A percentile compares a stretch with the other conserved stretches of the same genome.
These are phyloP conservation scores for Blastomussa wellsi DNA, from an alignment of 92 coral and sea anemone species.

Conservation along the genomic window DNA sequence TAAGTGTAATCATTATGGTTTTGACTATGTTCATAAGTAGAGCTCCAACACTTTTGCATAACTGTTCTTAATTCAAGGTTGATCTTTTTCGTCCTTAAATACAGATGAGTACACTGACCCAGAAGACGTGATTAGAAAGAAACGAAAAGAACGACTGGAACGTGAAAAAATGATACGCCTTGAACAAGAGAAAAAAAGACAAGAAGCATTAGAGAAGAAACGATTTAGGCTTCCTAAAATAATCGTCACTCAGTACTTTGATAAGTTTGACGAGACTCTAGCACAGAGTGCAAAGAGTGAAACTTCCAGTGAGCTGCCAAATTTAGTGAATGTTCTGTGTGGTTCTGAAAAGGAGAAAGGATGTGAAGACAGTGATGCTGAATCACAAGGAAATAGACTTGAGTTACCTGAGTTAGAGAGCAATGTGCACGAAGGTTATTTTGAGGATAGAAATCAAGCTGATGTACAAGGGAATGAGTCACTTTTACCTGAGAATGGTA, in stretches of 20 bases:
- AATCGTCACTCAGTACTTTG: slow-evolving; percentile 67
- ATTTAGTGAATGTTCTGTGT: slow-evolving; percentile 14
- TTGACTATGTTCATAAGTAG: not conserved
- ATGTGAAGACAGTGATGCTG: slow-evolving; percentile 4
- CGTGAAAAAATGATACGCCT: slow-evolving; percentile 51
- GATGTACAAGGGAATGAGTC: not conserved
- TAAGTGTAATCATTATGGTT: too few relatives aligned
- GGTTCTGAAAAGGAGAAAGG: not conserved
- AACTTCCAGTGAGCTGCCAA: not conserved
- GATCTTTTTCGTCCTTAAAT: not conserved
- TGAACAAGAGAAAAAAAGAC: slow-evolving; percentile 53
- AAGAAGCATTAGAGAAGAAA: slow-evolving; percentile 53
- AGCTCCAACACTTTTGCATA: not conserved
- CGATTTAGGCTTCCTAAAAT: slow-evolving; percentile 67
- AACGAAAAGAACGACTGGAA: slow-evolving; percentile 66
- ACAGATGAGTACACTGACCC: slow-evolving; percentile 77
- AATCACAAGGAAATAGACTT: slow-evolving; percentile 19
- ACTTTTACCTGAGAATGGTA: slow-evolving; percentile 1
- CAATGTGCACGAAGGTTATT: not conserved
- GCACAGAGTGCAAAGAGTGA: not conserved
- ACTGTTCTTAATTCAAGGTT: not conserved
- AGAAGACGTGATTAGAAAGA: slow-evolving; percentile 57
- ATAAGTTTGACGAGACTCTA: slow-evolving; percentile 11
- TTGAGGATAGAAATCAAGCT: not conserved
- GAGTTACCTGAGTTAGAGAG: slow-evolving; percentile 22